phyloP scores from a whole-genome alignment of 2,797 vertebrate species.

The Tangara arthus region DNA sequence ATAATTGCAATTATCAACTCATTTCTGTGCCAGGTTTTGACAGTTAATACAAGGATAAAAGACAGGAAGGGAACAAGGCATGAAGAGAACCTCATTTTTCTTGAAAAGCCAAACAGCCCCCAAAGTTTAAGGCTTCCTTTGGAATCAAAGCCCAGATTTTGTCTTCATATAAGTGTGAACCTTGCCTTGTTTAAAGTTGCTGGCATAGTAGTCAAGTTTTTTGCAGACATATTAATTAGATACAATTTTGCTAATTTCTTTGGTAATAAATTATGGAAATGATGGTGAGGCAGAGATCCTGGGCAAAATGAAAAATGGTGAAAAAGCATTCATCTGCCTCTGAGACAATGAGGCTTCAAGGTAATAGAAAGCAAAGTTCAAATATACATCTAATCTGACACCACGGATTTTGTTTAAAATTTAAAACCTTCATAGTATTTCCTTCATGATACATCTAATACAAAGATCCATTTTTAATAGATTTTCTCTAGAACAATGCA shows the following conservation, averaged over 20 bases:
- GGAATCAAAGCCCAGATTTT: neutral
- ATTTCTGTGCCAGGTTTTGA: neutral
- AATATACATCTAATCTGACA: neutral
- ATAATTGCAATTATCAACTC: neutral
- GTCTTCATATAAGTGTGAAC: neutral
- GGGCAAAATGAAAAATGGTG: neutral
- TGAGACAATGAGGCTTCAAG: neutral
- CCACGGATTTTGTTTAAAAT: neutral
- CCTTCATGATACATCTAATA: neutral
- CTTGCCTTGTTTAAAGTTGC: neutral
- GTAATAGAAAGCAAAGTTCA: constrained; percentile 13
- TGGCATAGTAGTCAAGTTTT: neutral
- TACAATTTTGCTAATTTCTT: constrained; percentile 1
- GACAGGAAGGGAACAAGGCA: neutral
- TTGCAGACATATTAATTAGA: neutral
- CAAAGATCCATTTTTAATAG: neutral
- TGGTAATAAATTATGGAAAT: neutral
- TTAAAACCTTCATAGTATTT: constrained; percentile 6
- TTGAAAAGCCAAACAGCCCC: neutral
- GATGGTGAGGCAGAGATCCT: neutral
- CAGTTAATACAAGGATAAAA: neutral
- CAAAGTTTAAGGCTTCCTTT: neutral
- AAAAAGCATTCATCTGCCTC: neutral
- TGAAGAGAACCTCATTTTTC: neutral
- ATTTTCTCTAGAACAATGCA: neutral